phyloP scores from a whole-genome alignment of 30 jellyfish, hydroid and myxozoan species.

The Rhopilema esculentum region DNA sequence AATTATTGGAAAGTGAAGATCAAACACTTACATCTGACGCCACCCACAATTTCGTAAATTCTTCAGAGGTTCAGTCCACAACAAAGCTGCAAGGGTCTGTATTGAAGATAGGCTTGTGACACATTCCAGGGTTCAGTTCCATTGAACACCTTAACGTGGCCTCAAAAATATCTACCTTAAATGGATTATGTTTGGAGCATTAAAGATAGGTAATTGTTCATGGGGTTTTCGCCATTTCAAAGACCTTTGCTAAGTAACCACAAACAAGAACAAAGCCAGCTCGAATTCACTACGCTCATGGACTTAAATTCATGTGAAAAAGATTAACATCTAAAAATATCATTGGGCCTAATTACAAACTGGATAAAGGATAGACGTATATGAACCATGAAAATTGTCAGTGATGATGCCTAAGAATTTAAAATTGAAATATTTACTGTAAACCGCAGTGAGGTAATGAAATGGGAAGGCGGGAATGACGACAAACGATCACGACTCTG shows the following conservation, averaged over 20 bases:
- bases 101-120: neutral
- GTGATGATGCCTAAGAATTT: neutral
- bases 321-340: neutral
- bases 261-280: neutral
- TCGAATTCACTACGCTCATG: neutral
- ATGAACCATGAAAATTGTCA: neutral
- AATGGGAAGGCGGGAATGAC: neutral
- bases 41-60: neutral
- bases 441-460: neutral
- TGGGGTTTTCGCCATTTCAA: neutral
- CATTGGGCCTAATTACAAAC: neutral
- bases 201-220: neutral
- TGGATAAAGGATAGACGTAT: neutral
- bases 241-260: neutral
- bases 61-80: neutral
- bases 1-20: no score
- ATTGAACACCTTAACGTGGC: neutral
- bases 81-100: neutral
- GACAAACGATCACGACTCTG: neutral
- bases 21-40: neutral
- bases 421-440: neutral
- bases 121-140: neutral
- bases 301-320: neutral
- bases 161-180: no score
- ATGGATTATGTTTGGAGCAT: neutral